phyloP scores from a whole-genome alignment of 2,888 invertebrate genomes.

The Leucoptera coffeella region DNA sequence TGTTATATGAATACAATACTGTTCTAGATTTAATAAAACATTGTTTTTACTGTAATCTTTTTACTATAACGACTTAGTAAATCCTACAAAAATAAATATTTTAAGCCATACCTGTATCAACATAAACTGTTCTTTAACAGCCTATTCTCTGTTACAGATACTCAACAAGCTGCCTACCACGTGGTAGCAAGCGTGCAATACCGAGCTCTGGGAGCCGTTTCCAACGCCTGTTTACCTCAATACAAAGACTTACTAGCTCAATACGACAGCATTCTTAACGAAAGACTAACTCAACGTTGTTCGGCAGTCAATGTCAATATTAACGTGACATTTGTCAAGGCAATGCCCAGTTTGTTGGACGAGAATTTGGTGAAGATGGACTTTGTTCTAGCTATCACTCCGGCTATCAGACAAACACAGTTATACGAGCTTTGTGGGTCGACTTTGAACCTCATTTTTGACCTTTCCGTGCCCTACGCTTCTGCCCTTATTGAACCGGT shows the following conservation, averaged over 20 bases:
- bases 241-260: slow-evolving; percentile 79
- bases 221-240: slow-evolving; percentile 74
- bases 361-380: slow-evolving; percentile 88
- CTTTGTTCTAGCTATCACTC: slow-evolving; percentile 81
- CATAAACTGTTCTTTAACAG: slow-evolving; percentile 7
- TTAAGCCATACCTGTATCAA: not conserved
- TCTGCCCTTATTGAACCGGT: slow-evolving; percentile 85
- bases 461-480: slow-evolving; percentile 87
- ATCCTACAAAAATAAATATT: slow-evolving; percentile 1
- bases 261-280: slow-evolving; percentile 73
- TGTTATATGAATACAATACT: not conserved
- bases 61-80: too few relatives aligned
- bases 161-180: slow-evolving; percentile 91
- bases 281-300: slow-evolving; percentile 81
- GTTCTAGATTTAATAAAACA: not conserved
- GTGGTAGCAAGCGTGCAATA: slow-evolving; percentile 82
- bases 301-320: slow-evolving; percentile 92
- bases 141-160: slow-evolving; percentile 55
- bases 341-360: slow-evolving; percentile 71
- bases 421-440: slow-evolving; percentile 93
- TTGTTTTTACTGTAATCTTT: too few relatives aligned
- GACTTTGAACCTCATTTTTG: slow-evolving; percentile 88
- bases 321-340: slow-evolving; percentile 85
- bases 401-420: slow-evolving; percentile 83
- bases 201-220: slow-evolving; percentile 85